Conservation (phyloP, 2,888 invertebrate genomes). For the Apotomis capreana region DNA sequence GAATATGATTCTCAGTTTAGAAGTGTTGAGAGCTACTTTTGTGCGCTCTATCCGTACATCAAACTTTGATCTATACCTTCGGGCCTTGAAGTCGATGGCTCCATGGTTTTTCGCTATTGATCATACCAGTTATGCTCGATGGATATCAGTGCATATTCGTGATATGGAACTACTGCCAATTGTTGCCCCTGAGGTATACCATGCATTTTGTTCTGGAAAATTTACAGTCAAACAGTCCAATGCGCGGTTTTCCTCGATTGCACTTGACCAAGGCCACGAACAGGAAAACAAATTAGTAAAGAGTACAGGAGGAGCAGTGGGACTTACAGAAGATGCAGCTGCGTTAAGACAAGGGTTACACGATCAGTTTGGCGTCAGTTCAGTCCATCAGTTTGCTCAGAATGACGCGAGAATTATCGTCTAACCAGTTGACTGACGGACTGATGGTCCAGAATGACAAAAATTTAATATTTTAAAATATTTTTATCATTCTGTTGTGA, state of each 20-base stretch:
- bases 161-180: constrained; percentile 39
- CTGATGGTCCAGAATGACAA: too few species aligned
- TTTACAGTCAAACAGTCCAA: constrained; percentile 31
- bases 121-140: constrained; percentile 25
- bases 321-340: constrained; percentile 36
- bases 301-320: constrained; percentile 35
- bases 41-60: too few species aligned
- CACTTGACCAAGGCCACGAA: constrained; percentile 40
- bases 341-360: neutral
- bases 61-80: too few species aligned
- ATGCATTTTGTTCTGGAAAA: constrained; percentile 38
- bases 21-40: too few species aligned
- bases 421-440: too few species aligned
- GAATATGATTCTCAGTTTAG: too few species aligned
- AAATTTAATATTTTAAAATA: neutral
- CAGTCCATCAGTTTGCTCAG: too few species aligned
- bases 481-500: constrained; percentile 2
- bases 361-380: too few species aligned
- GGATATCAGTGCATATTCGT: constrained; percentile 40
- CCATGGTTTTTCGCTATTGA: too few species aligned
- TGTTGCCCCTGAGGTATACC: constrained; percentile 33
- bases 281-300: constrained; percentile 35
- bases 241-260: constrained; percentile 39
- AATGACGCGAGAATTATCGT: too few species aligned
- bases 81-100: too few species aligned